These are phyloP conservation scores for Acanthurus tractus DNA, from an alignment of 2,797 vertebrate genomes.

Conservation along the genomic window DNA sequence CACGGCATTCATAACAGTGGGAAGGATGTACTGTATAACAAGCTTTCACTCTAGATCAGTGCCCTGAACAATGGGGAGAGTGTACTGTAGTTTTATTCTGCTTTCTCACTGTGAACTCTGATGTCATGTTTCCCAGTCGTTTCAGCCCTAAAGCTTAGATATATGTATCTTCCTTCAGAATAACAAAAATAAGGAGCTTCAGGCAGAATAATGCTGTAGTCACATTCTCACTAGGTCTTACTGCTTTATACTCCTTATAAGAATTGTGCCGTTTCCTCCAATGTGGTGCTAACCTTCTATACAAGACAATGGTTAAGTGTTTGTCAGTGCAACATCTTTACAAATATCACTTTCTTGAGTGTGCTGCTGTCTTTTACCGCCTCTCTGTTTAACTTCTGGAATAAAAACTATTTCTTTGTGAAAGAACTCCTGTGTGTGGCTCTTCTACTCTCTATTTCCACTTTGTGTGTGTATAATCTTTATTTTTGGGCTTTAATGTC, in stretches of 20 bases:
- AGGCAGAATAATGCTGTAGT: constrained; percentile 45
- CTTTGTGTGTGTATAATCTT: constrained; percentile 17
- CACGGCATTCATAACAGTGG: constrained; percentile 17
- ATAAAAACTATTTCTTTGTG: constrained; percentile 77
- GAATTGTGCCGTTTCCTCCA: constrained; percentile 61
- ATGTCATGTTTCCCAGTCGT: constrained; percentile 38
- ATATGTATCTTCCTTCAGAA: constrained; percentile 20
- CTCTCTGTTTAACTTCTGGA: constrained; percentile 74
- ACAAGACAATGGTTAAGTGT: constrained; percentile 53
- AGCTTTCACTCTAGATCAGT: constrained; percentile 9
- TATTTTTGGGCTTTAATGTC: background rate
- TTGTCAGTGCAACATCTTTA: constrained; percentile 64
- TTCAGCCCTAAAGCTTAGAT: constrained; percentile 20
- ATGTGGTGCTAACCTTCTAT: constrained; percentile 73
- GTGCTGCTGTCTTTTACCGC: constrained; percentile 74
- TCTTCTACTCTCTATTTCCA: constrained; percentile 58
- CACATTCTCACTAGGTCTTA: constrained; percentile 55
- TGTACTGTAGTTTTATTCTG: constrained; percentile 33
- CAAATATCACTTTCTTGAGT: constrained; percentile 62
- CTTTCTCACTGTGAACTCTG: constrained; percentile 67
- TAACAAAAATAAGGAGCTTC: constrained; percentile 8
- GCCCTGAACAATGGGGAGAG: background rate
- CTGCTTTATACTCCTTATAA: constrained; percentile 55
- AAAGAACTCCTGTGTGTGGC: constrained; percentile 64
- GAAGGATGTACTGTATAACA: background rate